Evolutionary conservation across 2,888 invertebrate genomes (phyloP), one percentile per base, ranked within the genome.

Genomic region (Diarsia rubi): DNA sequence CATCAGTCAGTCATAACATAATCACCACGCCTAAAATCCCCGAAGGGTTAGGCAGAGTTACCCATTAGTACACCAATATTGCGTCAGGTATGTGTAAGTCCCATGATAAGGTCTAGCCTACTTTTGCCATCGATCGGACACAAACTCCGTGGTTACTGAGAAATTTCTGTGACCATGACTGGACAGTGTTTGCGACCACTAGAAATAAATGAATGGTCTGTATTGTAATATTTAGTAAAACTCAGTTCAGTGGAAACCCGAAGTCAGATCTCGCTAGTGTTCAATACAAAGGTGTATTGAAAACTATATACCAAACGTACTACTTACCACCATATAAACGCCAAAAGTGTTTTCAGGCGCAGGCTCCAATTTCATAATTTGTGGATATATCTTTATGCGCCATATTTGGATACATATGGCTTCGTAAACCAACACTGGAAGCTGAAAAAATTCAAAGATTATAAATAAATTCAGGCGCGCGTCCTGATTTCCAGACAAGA

Each of bases 361-460:
- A 0, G 97, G 97, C 86, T 97, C 97, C 24, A 97, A 91, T 88
- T 98, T 97, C 45, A 98, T 90, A n/a, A 99, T 95, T 90, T 98
- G 97, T 0, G 98, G 98, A 86, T 98, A 97, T 37, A 99, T 97
- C 90, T 98, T 98, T 75, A 98, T 96, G 85, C 98, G 98, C 99
- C 99, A 99, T 52, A 99, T 96, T 91, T 98, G 98, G 65, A 98
- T 97, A 86, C 98, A 97, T 86, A 98, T 98, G 0, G 98, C 98
- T 96, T 99, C 99, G 88, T 98, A 97, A 45, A 99, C 97, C 54
- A 99, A 93, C 27, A 98, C 94, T 2, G 98, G 97, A 12, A 98
- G 95, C 98, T 98, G 91, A 67, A 91, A 90, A 57, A 14, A 2
- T 16, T 16, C 0, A 73, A 31, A 21, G 3, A 24, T 16, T 31